Conservation (phyloP, 1,140 invertebrate genomes). For the Tigriopus japonicus region DNA sequence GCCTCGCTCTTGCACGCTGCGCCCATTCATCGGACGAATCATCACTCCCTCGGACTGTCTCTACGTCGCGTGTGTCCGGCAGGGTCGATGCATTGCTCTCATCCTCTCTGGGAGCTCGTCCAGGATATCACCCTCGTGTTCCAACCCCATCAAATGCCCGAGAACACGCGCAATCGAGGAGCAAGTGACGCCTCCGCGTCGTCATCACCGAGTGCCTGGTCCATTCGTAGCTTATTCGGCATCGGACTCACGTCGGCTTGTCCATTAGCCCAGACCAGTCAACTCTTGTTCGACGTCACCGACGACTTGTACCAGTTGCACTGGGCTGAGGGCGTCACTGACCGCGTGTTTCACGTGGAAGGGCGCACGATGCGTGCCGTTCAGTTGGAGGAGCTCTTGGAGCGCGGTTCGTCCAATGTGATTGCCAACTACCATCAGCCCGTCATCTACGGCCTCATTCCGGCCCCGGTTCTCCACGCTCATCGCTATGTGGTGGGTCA, state of each 20-base stretch:
- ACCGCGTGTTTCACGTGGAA: conserved; percentile 10
- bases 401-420: conserved; percentile 14
- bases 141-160: conserved; percentile 18
- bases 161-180: neutral
- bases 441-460: conserved; percentile 16
- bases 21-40: conserved; percentile 76
- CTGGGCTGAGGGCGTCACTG: neutral
- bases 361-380: conserved; percentile 14
- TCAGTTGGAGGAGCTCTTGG: conserved; percentile 2
- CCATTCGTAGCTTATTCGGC: neutral
- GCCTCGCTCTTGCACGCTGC: conserved; percentile 71
- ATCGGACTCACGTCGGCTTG: neutral
- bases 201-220: neutral
- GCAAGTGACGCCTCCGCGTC: neutral
- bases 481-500: conserved; percentile 38
- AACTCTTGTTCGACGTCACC: neutral
- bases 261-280: neutral
- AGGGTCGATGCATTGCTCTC: neutral
- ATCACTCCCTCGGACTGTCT: conserved; percentile 74
- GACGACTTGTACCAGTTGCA: neutral
- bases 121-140: conserved; percentile 15
- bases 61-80: conserved; percentile 48
- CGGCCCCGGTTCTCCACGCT: conserved; percentile 26
- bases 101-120: conserved; percentile 13
- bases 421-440: conserved; percentile 10